phyloP scores from a whole-genome alignment of 2,113 vertebrate genomes.

The Gracilinanus agilis region DNA sequence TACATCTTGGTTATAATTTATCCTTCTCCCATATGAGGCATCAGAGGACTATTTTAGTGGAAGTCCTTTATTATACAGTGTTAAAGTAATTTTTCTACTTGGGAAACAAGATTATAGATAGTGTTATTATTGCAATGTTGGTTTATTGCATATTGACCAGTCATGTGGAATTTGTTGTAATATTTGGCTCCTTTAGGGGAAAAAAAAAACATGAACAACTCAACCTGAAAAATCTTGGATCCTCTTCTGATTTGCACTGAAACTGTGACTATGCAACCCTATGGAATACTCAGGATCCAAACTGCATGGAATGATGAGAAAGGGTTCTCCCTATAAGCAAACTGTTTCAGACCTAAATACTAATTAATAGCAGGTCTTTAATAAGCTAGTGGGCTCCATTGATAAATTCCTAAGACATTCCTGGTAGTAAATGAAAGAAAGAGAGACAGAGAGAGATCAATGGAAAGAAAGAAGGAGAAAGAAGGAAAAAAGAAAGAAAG shows the following conservation, averaged over 20 bases:
- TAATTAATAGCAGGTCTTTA: not conserved
- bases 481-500: not conserved
- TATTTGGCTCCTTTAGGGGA: not conserved
- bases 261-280: not conserved
- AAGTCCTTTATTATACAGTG: not conserved
- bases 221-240: not conserved
- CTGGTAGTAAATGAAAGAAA: too few relatives aligned
- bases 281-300: not conserved
- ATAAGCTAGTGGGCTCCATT: not conserved
- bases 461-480: not conserved
- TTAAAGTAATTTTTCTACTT: not conserved
- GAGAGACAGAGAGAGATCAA: not conserved
- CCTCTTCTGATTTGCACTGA: not conserved
- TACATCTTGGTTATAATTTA: not conserved
- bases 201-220: not conserved
- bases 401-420: not conserved
- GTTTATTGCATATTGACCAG: not conserved
- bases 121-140: not conserved
- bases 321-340: not conserved
- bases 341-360: not conserved
- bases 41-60: not conserved
- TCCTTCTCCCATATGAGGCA: not conserved
- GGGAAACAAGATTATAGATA: not conserved
- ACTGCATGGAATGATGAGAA: not conserved
- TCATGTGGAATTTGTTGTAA: not conserved